Evolutionary conservation across 1,140 invertebrate genomes (phyloP).

Genomic region (Diorhabda sublineata): DNA sequence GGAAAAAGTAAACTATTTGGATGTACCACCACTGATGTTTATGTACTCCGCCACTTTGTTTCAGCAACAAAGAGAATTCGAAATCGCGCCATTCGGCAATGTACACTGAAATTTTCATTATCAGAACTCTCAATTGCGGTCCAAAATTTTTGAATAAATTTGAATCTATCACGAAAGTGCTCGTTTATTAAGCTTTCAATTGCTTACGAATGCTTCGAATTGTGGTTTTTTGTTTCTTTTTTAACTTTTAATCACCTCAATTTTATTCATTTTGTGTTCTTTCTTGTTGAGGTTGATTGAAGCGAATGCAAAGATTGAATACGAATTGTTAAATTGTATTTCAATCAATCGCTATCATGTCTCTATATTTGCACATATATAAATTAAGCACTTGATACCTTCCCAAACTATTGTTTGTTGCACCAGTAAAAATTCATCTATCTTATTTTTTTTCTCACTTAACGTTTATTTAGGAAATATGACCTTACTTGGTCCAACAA

Average conservation of each 20-base stretch:
- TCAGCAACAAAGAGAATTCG: neutral
- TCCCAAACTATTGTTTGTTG: no score
- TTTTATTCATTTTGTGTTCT: slow-evolving; percentile 3
- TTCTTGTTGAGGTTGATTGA: neutral
- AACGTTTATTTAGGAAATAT: no score
- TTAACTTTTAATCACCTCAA: neutral
- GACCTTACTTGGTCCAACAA: no score
- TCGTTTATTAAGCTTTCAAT: slow-evolving; percentile 2
- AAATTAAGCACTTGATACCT: no score
- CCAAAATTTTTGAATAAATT: slow-evolving; percentile 15
- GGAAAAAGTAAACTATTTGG: neutral
- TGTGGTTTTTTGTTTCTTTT: neutral
- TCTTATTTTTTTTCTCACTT: no score
- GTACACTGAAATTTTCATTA: slow-evolving; percentile 15
- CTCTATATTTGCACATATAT: no score
- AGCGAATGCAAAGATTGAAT: no score
- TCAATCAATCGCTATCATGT: no score
- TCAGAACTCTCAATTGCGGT: slow-evolving; percentile 2
- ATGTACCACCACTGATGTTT: neutral
- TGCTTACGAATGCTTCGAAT: neutral
- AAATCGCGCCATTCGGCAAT: neutral
- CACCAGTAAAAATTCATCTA: no score
- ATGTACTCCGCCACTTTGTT: neutral
- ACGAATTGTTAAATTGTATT: no score
- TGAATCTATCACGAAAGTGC: slow-evolving; percentile 7